phyloP scores from a whole-genome alignment of 1,140 invertebrate genomes.

The Formica selysi region DNA sequence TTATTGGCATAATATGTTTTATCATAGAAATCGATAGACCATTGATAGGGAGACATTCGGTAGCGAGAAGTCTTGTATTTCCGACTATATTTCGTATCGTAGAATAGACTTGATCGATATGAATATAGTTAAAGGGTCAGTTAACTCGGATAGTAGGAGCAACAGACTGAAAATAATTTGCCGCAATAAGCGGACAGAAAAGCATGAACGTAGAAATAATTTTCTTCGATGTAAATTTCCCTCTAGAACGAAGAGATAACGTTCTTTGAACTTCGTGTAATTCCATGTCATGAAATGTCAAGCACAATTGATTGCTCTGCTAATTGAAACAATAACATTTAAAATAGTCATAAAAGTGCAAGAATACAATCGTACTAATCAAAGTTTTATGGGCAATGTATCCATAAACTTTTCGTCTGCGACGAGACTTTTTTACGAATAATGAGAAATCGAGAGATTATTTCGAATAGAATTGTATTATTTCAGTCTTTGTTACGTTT shows the following conservation, averaged over 20 bases:
- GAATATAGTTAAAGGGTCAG: neutral
- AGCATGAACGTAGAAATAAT: conserved; percentile 18
- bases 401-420: neutral
- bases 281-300: neutral
- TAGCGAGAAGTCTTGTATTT: neutral
- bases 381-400: conserved; percentile 28
- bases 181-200: neutral
- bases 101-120: conserved; percentile 23
- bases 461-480: conserved; percentile 41
- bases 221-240: conserved; percentile 28
- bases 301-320: neutral
- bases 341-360: conserved; percentile 39
- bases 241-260: neutral
- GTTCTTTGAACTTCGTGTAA: neutral
- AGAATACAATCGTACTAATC: conserved; percentile 5
- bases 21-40: neutral
- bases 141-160: conserved; percentile 6
- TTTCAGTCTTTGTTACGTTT: neutral
- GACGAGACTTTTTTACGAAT: conserved; percentile 17
- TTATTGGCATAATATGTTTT: neutral
- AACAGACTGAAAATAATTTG: conserved; percentile 25
- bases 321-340: conserved; percentile 23
- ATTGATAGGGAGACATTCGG: neutral
- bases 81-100: neutral
- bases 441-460: conserved; percentile 31